Percentiles rank a stretch among this genome's conserved stretches.
These are phyloP conservation scores for Drosophila bocqueti DNA, from an alignment of 1,140 invertebrate species.

Conservation along the genomic window DNA sequence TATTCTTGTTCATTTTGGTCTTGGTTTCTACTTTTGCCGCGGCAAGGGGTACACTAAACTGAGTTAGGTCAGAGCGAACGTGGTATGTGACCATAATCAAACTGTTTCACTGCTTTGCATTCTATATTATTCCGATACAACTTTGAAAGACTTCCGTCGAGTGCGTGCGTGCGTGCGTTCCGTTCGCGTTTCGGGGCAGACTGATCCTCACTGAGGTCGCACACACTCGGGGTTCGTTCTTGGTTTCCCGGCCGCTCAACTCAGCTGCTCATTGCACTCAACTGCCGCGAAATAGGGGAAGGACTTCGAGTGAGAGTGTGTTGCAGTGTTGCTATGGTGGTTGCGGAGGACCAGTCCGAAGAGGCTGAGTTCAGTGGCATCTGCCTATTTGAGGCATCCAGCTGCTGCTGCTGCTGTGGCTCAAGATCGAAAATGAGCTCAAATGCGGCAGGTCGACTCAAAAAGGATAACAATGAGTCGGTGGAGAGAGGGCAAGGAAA, in stretches of 20 bases:
- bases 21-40: constrained; percentile 1
- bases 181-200: constrained; percentile 34
- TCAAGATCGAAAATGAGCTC: constrained; percentile 10
- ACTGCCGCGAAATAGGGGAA: constrained; percentile 24
- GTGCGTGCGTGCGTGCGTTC: constrained; percentile 9
- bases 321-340: neutral
- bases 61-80: constrained; percentile 27
- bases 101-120: constrained; percentile 13
- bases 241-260: neutral
- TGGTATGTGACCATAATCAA: constrained; percentile 50
- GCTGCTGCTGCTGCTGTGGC: neutral
- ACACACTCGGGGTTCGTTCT: neutral
- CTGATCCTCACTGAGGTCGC: constrained; percentile 47
- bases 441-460: constrained; percentile 22
- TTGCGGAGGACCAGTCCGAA: neutral
- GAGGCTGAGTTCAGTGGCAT: constrained; percentile 6
- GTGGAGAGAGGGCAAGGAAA: constrained; percentile 26
- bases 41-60: constrained; percentile 35
- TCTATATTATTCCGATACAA: neutral
- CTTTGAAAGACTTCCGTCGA: neutral
- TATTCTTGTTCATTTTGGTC: constrained; percentile 42
- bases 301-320: constrained; percentile 24
- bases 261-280: constrained; percentile 20
- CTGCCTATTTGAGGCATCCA: constrained; percentile 19
- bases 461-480: constrained; percentile 44